Evolutionary conservation across 1,140 invertebrate species (phyloP).

Genomic region (Sycophaga agraensis): DNA sequence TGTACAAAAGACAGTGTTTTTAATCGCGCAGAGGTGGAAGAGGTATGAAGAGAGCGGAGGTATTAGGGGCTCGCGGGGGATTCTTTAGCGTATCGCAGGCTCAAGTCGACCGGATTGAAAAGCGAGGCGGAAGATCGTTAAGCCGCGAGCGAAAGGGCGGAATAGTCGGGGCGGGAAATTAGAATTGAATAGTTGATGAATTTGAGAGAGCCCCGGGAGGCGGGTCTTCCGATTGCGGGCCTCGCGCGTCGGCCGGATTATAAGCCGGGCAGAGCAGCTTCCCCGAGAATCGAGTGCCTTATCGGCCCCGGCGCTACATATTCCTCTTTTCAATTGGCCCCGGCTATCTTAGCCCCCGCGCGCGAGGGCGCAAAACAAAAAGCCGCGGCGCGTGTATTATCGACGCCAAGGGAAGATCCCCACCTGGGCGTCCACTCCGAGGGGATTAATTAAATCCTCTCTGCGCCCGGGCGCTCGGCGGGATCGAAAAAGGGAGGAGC

Average conservation of each 20-base stretch:
- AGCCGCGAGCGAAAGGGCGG: conserved; percentile 17
- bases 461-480: not conserved
- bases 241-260: not conserved
- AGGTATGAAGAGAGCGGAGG: no score
- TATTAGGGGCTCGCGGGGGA: no score
- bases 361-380: conserved; percentile 2
- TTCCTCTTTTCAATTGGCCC: conserved; percentile 23
- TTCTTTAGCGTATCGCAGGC: conserved; percentile 23
- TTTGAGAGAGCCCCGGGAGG: conserved; percentile 33
- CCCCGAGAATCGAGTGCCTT: conserved; percentile 28
- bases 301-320: conserved; percentile 9
- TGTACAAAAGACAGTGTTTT: no score
- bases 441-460: conserved; percentile 26
- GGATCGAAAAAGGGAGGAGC: not conserved
- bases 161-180: conserved; percentile 32
- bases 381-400: conserved; percentile 18
- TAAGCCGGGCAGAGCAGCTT: not conserved
- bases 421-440: not conserved
- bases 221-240: conserved; percentile 5
- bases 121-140: conserved; percentile 29
- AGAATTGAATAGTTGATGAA: conserved; percentile 47
- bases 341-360: not conserved
- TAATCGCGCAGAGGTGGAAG: no score
- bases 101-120: conserved; percentile 28
- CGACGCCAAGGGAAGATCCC: conserved; percentile 10